Percentiles rank a stretch among this genome's conserved stretches.
These are phyloP conservation scores for Nyctereutes procyonoides DNA, from an alignment of 2,113 vertebrate species.

Conservation along the genomic window DNA sequence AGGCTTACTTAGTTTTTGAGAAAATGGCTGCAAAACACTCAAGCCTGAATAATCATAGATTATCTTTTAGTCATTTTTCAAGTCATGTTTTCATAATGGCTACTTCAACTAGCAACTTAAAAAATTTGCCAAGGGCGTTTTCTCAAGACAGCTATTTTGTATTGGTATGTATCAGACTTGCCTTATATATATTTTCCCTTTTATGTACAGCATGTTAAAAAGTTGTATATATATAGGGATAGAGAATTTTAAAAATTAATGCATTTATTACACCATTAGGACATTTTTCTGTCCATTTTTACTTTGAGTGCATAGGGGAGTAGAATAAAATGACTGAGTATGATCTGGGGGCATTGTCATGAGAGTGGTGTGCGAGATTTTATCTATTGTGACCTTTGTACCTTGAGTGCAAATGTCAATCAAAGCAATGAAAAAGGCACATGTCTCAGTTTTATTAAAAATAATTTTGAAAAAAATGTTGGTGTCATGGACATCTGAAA, in stretches of 20 bases:
- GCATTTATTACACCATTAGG: neutral
- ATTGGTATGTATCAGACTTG: neutral
- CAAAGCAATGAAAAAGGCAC: neutral
- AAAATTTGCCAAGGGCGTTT: neutral
- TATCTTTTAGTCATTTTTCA: neutral
- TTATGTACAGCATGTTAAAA: neutral
- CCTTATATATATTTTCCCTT: neutral
- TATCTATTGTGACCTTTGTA: neutral
- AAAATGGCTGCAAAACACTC: neutral
- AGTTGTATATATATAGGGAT: neutral
- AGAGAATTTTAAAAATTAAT: neutral
- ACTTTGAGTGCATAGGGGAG: neutral
- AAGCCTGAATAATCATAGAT: neutral
- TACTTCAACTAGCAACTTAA: neutral
- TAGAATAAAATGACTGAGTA: neutral
- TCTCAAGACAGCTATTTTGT: neutral
- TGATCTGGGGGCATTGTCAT: rapidly evolving
- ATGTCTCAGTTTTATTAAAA: neutral
- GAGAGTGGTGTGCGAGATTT: neutral
- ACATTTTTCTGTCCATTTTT: neutral
- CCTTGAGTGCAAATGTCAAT: neutral
- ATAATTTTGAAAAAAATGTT: neutral
- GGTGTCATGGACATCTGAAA: neutral
- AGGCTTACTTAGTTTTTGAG: neutral
- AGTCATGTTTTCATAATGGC: neutral